Base-by-base conservation (phyloP, 2,888 invertebrate species). In the Pocota personata region DNA sequence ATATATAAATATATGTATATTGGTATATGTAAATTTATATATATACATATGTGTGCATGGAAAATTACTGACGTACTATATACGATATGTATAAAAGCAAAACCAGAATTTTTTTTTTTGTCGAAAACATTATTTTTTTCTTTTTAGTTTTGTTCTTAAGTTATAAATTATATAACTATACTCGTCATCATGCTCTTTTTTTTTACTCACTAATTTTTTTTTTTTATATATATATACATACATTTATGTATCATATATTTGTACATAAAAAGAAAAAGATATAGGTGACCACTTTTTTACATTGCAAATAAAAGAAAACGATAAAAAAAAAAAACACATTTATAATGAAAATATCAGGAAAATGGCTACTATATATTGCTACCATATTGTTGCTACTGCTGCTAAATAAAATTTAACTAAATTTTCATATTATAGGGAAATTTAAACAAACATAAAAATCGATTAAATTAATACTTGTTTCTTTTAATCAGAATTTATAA, bases 211-310 rank as follows among this genome's bases (percentile, higher is more conserved):
- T 30, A 43, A 30, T n/a, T 48, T 35, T 5, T 3, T 67, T 24
- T 12, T 5, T 3, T 67, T 24, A 14, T 43, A 48, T 35, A 19
- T 35, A 35, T 19, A 67, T 67, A 16, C 24, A 35, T 52, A 24
- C 8, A 16, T 43, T 10, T 52, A 30, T 62, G 73, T 73, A 62
- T 46, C 37, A 46, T 78, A 27, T 37, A 60, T 60, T 40, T 69
- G 58, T 62, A 69, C 43, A 60, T 52, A 62, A 24, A 58, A 16
- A 57, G n/a, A 50, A 35, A 64, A 52, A 35, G 57, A 37, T 21
- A 58, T 72, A 66, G 57, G 46, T 58, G 72, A 73, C 64, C 46
- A 79, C 72, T 79, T 79, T 78, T 79, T 79, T 79, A 79, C 58
- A 79, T 66, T 66, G 37, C 57, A 79, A 73, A 58, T 58, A 57